Evolutionary conservation across 2,888 invertebrate species (phyloP), one percentile per base, ranked within the genome.

Genomic region (Lasioglossum marginatum): DNA sequence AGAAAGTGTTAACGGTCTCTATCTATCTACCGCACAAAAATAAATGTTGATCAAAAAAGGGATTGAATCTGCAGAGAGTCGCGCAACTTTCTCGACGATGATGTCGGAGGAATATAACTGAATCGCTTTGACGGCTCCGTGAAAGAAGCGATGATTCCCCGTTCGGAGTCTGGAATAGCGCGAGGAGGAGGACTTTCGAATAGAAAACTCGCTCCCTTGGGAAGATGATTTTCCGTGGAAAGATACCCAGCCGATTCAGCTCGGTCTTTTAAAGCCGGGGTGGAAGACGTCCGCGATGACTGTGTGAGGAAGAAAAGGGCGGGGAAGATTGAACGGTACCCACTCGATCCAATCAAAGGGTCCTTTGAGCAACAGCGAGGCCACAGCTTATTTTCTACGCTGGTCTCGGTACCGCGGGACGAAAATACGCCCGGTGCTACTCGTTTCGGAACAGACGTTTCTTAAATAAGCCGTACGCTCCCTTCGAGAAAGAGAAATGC

Each of bases 391-490:
- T 90, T 87, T 88, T 86, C 86, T 85, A 79, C 75, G 31, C 66
- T 73, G 63, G 85, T 83, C 87, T 90, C 84, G 1, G 82, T 86
- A 68, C 83, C 37, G 8, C 48, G 63, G 60, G 81, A 88, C 83
- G 75, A 90, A 86, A 89, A 89, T 90, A 90, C 76, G 45, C 72
- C 23, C 72, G 73, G 23, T 78, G 87, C 75, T 48, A 70, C 80
- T 78, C 75, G 73, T 84, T 78, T 74, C 79, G 68, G 79, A 40
- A 79, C 79, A 79, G 78, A 90, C 83, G 87, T 72, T 80, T 85
- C 88, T 90, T 89, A 87, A 90, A 90, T 88, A 89, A 89, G 75
- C 88, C 43, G 40, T 81, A 78, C 82, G 82, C 74, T 71, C 79
- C 34, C 74, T 79, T 48, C 68, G 60, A 45, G 23, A 79, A 79